Evolutionary conservation across 1,140 invertebrate genomes (phyloP).

Genomic region (Archivesica marissinica): DNA sequence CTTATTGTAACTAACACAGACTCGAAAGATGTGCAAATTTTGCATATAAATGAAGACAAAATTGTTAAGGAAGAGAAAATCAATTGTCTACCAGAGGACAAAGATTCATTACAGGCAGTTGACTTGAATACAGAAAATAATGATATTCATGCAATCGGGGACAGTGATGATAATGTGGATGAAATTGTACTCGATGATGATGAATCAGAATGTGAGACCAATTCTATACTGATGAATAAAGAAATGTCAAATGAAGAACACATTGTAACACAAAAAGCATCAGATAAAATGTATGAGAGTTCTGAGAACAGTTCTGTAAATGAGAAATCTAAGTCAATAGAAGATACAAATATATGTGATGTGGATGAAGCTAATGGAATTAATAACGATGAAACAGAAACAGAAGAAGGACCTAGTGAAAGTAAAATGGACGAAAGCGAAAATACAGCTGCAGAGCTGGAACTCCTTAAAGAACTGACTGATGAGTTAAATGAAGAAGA

Average conservation of each 20-base stretch:
- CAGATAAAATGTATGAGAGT: neutral
- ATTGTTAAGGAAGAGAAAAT: neutral
- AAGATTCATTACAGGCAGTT: no score
- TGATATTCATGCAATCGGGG: no score
- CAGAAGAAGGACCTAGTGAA: conserved; percentile 4
- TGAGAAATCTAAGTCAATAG: neutral
- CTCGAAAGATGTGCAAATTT: neutral
- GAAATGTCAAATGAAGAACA: no score
- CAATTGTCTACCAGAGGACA: neutral
- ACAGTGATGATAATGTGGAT: conserved; percentile 3
- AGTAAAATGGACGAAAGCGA: conserved; percentile 61
- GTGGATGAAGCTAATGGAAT: conserved; percentile 39
- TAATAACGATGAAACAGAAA: neutral
- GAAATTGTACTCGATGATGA: conserved; percentile 11
- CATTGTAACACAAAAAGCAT: neutral
- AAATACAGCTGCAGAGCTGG: conserved; percentile 73
- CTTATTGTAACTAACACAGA: neutral
- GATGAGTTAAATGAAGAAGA: conserved; percentile 79
- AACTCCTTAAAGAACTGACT: conserved; percentile 79
- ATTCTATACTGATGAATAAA: no score
- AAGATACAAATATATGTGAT: neutral
- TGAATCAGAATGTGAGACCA: conserved; percentile 22
- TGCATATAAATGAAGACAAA: conserved; percentile 13
- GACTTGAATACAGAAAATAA: no score
- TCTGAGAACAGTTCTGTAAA: neutral